A percentile compares a stretch with the other conserved stretches of the same genome.
Evolutionary conservation across 2,888 invertebrate genomes (phyloP).

Genomic region (Thumatha senex): DNA sequence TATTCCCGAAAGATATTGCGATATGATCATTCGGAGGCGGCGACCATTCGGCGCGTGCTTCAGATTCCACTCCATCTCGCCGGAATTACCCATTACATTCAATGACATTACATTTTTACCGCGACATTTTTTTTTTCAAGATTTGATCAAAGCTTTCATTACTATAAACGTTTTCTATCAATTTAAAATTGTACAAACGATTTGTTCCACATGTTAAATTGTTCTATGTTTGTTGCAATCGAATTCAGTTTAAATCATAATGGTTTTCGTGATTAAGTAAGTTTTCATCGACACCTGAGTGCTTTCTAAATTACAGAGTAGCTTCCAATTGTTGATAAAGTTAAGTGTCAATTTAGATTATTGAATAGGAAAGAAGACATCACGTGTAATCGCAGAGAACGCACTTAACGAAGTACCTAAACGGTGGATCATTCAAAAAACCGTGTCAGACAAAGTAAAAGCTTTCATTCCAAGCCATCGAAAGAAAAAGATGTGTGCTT

Average conservation of each 20-base stretch:
- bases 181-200: conserved; percentile 68
- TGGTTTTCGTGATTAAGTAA: conserved; percentile 30
- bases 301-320: conserved; percentile 28
- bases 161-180: conserved; percentile 73
- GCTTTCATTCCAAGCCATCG: not conserved
- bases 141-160: conserved; percentile 69
- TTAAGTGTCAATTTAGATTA: conserved; percentile 13
- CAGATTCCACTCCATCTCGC: conserved; percentile 63
- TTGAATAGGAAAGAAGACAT: conserved; percentile 16
- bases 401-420: not conserved
- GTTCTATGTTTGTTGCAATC: conserved; percentile 53
- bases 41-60: conserved; percentile 78
- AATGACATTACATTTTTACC: conserved; percentile 75
- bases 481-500: conserved; percentile 12
- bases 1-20: conserved; percentile 71
- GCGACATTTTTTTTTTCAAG: conserved; percentile 54
- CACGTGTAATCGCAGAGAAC: conserved; percentile 5
- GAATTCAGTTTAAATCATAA: conserved; percentile 27
- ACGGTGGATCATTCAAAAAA: not conserved
- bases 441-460: not conserved
- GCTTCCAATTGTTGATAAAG: conserved; percentile 26
- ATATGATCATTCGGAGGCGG: conserved; percentile 66
- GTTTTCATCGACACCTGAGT: conserved; percentile 35
- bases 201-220: conserved; percentile 49
- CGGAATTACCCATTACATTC: conserved; percentile 76